Evolutionary conservation across 2,888 invertebrate species (phyloP), one percentile per base, ranked within the genome.

Genomic region (Cephus pygmeus): DNA sequence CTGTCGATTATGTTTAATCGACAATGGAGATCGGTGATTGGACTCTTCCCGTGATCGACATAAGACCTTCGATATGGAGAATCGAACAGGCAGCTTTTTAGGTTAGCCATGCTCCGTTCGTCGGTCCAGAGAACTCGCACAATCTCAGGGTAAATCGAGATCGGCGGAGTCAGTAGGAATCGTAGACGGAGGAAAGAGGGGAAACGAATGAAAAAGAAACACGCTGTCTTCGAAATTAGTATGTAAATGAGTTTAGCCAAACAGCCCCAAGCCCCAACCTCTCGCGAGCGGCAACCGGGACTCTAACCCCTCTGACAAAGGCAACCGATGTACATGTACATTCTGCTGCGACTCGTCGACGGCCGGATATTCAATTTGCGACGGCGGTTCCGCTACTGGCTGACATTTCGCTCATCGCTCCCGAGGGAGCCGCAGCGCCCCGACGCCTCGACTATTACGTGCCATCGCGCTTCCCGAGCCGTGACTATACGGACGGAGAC

Each of bases 351-450:
- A 87, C 88, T 88, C 83, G 81, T 81, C 81, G 80, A 78, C 82
- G 84, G 69, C 78, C 79, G 84, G 83, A 86, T 87, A 87, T 88
- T 88, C 88, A 88, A 88, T 89, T 86, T 86, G 84, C 83, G 80
- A 77, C 83, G 81, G 81, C 78, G 84, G 88, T 87, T 89, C 86
- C 88, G 88, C 86, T 85, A 81, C 82, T 85, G 84, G 81, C 81
- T 90, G 90, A 90, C 90, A 90, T 90, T 90, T 90, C 83, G 87
- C 84, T 81, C 86, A 88, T 88, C 82, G 86, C 81, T 85, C 90
- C 88, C 88, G 76, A 76, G 87, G 85, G 87, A 81, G 76, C 77
- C 77, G 76, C 74, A 35, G 73, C 71, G 73, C 40, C 69, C 35
- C 34, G 69, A 23, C 34, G 34, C 69, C 69, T 71, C 69, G 31